These are phyloP conservation scores for Tympanoctomys barrerae DNA, from an alignment of 2,797 vertebrate species.

Conservation along the genomic window DNA sequence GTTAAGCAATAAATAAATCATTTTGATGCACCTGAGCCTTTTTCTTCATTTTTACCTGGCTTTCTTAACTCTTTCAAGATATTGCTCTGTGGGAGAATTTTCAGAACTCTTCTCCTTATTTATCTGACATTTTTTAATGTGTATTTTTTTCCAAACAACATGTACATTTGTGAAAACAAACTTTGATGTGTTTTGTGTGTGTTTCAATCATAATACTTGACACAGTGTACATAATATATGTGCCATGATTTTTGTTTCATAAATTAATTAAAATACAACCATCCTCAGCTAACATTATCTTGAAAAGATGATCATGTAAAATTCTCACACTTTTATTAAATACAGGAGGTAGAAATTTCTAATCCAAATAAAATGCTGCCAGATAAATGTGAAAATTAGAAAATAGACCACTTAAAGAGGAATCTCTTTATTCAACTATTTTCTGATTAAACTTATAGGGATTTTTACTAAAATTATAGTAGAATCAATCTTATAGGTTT, in stretches of 20 bases:
- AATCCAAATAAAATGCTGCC: not conserved
- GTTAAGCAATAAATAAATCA: not conserved
- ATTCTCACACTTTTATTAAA: not conserved
- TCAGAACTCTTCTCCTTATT: not conserved
- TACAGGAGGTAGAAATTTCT: not conserved
- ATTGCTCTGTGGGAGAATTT: not conserved
- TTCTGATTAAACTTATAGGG: not conserved
- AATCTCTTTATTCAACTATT: not conserved
- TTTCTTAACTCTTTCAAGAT: not conserved
- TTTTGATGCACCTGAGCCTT: not conserved
- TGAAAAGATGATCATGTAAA: not conserved
- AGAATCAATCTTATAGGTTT: not conserved
- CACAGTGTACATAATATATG: not conserved
- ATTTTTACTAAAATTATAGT: not conserved
- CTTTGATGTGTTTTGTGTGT: not conserved
- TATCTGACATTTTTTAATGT: not conserved
- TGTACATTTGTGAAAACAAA: not conserved
- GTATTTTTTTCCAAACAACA: not conserved
- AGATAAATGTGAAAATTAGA: not conserved
- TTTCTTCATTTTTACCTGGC: not conserved
- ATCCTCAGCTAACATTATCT: not conserved
- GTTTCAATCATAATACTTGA: not conserved
- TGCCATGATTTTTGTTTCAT: not conserved
- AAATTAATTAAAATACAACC: not conserved
- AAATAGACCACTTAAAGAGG: not conserved